Conservation (phyloP, 2,797 vertebrate species). For the Sylvia borin region DNA sequence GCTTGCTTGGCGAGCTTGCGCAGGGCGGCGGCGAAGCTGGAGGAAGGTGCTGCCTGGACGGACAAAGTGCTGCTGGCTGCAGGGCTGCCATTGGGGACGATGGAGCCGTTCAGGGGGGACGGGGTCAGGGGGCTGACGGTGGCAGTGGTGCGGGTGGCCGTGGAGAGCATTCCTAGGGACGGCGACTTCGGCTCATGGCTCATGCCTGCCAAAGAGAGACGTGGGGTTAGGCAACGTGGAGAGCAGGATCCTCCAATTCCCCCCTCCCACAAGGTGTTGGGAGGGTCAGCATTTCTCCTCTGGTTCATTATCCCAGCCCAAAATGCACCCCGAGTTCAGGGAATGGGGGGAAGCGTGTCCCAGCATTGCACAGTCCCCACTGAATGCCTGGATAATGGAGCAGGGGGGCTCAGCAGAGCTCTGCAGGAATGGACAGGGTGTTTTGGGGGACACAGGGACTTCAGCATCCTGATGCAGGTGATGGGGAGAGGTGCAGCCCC, state of each 20-base stretch:
- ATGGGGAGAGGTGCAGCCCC: fast-evolving
- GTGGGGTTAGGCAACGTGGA: neutral
- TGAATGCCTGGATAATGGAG: constrained; percentile 65
- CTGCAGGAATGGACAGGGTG: neutral
- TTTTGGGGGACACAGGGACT: fast-evolving
- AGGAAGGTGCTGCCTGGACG: constrained; percentile 90
- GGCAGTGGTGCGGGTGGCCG: constrained; percentile 95
- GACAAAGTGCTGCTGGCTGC: constrained; percentile 82
- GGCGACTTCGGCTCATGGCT: constrained; percentile 99
- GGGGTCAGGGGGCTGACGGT: constrained; percentile 97
- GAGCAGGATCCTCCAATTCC: fast-evolving
- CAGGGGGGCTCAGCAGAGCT: constrained; percentile 60
- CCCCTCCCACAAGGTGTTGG: fast-evolving
- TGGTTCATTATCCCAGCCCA: fast-evolving
- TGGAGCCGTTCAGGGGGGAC: constrained; percentile 94
- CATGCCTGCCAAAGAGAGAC: constrained; percentile 88
- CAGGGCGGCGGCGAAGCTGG: constrained; percentile 96
- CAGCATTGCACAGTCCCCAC: constrained; percentile 70
- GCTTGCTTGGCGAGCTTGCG: constrained; percentile 99
- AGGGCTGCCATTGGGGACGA: constrained; percentile 97
- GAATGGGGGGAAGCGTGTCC: fast-evolving
- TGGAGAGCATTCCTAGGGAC: constrained; percentile 99
- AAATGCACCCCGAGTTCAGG: fast-evolving
- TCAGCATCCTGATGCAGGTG: neutral
- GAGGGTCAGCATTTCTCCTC: fast-evolving